Evolutionary conservation across 1,140 invertebrate species (phyloP), one percentile per base, ranked within the genome.

Genomic region (Papilio polytes): DNA sequence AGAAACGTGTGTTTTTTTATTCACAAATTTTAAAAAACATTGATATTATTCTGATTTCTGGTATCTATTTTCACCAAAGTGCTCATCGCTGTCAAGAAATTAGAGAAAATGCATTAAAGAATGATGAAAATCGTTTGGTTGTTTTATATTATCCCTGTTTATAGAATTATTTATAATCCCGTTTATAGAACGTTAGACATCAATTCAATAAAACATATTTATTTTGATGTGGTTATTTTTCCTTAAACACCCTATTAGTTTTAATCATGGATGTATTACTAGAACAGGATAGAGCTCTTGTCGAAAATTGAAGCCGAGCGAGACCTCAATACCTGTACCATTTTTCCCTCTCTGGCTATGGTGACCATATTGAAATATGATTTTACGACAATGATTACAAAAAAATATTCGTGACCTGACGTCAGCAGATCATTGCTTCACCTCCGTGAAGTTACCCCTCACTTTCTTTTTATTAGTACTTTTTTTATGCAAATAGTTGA

Each of bases 41-140:
- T 87, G 83, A 85, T 90, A 89, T 92, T 93, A 89, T 91, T 93
- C 88, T 95, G 86, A 93, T 94, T 94, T 94, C 94, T 92, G 90
- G 91, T 94, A 95, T 92, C 93, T 95, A 94, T 95, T 96, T 96
- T 96, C 96, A 96, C 96, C 95, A 95, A 96, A 96, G 96, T 96
- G 96, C 96, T 96, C 95, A 96, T 96, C 95, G 95, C 95, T 96
- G 95, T 96, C 95, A 95, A 94, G 91, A 94, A 95, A 94, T 95
- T 95, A 95, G 94, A 92, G 91, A 94, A 95, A 95, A 94, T 95
- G 95, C 95, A 95, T 95, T 95, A 95, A 95, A 95, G 92, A 94
- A 95, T 94, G 92, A 95, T 90, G 90, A 95, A 95, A 94, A 92
- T 85, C 81, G 87, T 78, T 48, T 81, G 74, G 83, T 91, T 91